Evolutionary conservation across 92 coral and sea anemone species (phyloP).

Genomic region (Diadumene lineata): DNA sequence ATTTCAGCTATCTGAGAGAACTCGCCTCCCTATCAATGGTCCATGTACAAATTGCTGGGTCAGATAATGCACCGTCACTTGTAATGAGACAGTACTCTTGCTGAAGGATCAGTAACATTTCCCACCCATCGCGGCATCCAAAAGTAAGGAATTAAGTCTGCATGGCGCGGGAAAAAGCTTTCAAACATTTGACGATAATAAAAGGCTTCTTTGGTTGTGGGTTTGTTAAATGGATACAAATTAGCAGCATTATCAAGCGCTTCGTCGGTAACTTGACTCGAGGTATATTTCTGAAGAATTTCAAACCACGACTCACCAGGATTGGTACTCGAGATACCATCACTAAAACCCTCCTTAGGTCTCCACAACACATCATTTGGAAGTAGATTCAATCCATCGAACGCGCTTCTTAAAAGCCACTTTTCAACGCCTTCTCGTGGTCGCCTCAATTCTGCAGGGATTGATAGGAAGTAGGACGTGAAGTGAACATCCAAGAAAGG

Average conservation of each 20-base stretch:
- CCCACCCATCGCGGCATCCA: conserved; percentile 99
- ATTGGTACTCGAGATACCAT: conserved; percentile 82
- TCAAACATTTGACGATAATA: conserved; percentile 88
- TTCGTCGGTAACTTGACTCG: conserved; percentile 76
- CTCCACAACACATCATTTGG: conserved; percentile 97
- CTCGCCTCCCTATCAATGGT: too few species aligned
- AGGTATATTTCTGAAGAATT: conserved; percentile 73
- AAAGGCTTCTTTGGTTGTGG: conserved; percentile 87
- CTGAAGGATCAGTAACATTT: too few species aligned
- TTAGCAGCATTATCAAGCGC: conserved; percentile 66
- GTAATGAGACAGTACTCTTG: too few species aligned
- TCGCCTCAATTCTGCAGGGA: too few species aligned
- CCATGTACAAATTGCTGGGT: too few species aligned
- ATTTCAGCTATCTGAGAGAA: too few species aligned
- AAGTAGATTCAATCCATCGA: conserved; percentile 73
- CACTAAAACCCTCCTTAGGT: conserved; percentile 95
- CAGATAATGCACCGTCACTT: too few species aligned
- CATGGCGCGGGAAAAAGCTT: conserved; percentile 72
- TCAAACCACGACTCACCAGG: conserved; percentile 95
- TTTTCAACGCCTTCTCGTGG: too few species aligned
- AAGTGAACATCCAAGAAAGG: too few species aligned
- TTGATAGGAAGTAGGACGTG: too few species aligned
- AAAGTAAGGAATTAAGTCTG: conserved; percentile 80
- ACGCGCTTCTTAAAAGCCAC: too few species aligned
- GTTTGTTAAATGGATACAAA: conserved; percentile 81